phyloP scores from a whole-genome alignment of 2,113 vertebrate species.

The Tiliqua scincoides region DNA sequence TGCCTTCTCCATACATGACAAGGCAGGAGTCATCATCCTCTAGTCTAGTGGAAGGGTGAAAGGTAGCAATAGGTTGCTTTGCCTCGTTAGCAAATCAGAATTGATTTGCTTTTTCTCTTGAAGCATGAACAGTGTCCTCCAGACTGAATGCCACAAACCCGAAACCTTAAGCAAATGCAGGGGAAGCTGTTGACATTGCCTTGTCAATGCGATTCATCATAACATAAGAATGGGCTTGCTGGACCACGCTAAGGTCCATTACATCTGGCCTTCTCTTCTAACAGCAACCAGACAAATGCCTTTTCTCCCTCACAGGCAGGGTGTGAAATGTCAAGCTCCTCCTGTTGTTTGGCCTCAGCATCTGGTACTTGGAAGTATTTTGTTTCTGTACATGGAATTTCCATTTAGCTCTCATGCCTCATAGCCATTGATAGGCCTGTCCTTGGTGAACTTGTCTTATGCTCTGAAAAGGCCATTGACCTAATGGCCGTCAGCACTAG shows the following conservation, averaged over 20 bases:
- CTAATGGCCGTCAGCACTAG: background rate
- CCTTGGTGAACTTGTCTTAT: fast-evolving
- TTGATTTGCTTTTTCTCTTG: slow-evolving; percentile 16
- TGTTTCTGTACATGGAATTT: background rate
- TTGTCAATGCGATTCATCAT: fast-evolving
- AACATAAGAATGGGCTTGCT: background rate
- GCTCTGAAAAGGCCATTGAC: background rate
- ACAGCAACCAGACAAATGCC: background rate
- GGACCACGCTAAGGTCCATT: fast-evolving
- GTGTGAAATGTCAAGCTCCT: background rate
- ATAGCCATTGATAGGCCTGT: background rate
- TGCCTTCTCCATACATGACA: background rate
- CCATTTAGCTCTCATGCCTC: background rate
- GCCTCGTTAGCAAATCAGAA: slow-evolving; percentile 40
- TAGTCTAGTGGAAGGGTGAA: background rate
- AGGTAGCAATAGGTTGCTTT: slow-evolving; percentile 41
- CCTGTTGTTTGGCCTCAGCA: background rate
- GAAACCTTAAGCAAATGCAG: background rate
- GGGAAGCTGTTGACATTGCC: background rate
- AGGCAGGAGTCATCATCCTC: slow-evolving; percentile 34
- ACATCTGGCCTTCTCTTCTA: background rate
- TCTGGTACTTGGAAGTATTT: background rate
- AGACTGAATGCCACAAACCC: background rate
- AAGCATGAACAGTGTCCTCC: background rate
- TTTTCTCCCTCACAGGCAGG: background rate